Conservation (phyloP, 2,113 vertebrate genomes). For the Hippocampus abdominalis region DNA sequence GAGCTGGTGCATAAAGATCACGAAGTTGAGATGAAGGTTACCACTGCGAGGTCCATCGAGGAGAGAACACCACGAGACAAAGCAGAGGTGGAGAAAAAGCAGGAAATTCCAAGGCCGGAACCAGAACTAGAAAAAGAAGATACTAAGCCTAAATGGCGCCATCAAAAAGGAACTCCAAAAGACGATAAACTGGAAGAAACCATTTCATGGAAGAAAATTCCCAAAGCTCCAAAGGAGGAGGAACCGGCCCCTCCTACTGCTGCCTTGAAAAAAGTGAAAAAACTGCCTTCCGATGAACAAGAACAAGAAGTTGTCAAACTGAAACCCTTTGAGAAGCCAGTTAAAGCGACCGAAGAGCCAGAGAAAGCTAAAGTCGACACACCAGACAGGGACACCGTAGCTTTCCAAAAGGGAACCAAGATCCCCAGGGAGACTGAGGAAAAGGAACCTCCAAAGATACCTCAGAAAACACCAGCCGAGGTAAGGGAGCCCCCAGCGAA, state of each 20-base stretch:
- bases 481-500: conserved; percentile 44
- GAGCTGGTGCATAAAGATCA: conserved; percentile 67
- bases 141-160: conserved; percentile 45
- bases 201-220: conserved; percentile 50
- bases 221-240: conserved; percentile 52
- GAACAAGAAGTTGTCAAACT: conserved; percentile 67
- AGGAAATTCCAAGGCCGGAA: conserved; percentile 38
- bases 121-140: conserved; percentile 39
- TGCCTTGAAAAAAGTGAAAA: conserved; percentile 65
- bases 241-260: conserved; percentile 37
- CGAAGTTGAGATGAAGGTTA: conserved; percentile 38
- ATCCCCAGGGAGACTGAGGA: conserved; percentile 42
- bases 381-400: conserved; percentile 51
- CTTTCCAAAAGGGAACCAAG: conserved; percentile 57
- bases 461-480: conserved; percentile 36
- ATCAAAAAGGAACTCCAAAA: conserved; percentile 44
- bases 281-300: conserved; percentile 57
- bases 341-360: conserved; percentile 46
- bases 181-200: conserved; percentile 55
- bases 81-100: conserved; percentile 44
- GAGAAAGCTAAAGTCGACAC: conserved; percentile 74
- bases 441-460: conserved; percentile 59
- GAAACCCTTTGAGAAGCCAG: conserved; percentile 71
- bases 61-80: conserved; percentile 49
- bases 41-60: conserved; percentile 43